Percentiles rank a stretch among this genome's conserved stretches.
Evolutionary conservation across 1,140 invertebrate genomes (phyloP).

Genomic region (Nomia melanderi): DNA sequence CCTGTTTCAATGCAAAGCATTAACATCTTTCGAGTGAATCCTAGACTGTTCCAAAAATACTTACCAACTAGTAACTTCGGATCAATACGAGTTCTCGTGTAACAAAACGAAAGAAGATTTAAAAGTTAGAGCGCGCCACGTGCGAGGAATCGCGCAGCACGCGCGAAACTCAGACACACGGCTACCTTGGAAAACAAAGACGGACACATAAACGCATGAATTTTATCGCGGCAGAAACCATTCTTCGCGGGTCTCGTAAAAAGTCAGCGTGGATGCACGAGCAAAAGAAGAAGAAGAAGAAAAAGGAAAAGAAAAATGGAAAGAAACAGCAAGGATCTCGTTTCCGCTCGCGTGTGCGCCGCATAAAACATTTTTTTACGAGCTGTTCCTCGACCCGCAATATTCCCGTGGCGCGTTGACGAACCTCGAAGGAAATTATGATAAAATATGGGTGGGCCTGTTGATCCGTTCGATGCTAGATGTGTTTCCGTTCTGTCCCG

Average conservation of each 20-base stretch:
- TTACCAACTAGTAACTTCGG: no score
- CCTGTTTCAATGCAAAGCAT: no score
- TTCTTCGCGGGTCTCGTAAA: conserved; percentile 37
- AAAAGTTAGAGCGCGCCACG: neutral
- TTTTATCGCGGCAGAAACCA: conserved; percentile 44
- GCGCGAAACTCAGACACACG: neutral
- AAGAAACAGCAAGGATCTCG: conserved; percentile 8
- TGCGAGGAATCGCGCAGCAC: neutral
- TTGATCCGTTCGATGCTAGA: neutral
- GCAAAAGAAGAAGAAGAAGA: neutral
- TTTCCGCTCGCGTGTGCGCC: conserved; percentile 21
- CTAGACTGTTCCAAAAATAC: no score
- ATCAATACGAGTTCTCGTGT: neutral
- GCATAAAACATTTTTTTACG: conserved; percentile 31
- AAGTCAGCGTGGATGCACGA: conserved; percentile 25
- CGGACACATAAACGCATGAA: conserved; percentile 30
- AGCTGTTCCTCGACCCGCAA: conserved; percentile 1
- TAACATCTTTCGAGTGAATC: no score
- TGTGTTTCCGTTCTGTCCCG: no score
- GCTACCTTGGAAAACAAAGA: conserved; percentile 22
- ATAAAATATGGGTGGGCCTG: neutral
- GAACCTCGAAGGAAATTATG: conserved; percentile 17
- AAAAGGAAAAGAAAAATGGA: no score
- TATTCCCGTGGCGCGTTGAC: neutral
- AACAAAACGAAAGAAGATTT: neutral